phyloP scores from a whole-genome alignment of 92 coral and sea anemone species.

The Pocillopora grandis region DNA sequence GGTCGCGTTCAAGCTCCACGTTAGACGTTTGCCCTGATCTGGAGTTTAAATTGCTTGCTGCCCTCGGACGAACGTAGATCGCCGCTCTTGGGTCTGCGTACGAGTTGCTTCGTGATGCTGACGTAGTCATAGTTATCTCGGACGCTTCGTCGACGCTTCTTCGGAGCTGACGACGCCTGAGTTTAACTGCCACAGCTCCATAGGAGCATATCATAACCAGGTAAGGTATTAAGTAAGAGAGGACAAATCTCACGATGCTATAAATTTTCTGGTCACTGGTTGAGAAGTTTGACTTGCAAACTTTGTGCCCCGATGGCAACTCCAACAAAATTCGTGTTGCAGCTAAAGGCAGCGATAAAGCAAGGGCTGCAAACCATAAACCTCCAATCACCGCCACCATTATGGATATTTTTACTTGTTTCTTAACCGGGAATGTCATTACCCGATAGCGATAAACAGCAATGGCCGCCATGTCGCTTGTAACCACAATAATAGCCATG shows the following conservation, averaged over 20 bases:
- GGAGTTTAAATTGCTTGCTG: not conserved
- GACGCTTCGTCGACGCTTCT: conserved; percentile 28
- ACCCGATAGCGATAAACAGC: conserved; percentile 54
- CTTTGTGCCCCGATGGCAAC: conserved; percentile 10
- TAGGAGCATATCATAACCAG: conserved; percentile 66
- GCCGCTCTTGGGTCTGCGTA: conserved; percentile 24
- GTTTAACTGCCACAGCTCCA: conserved; percentile 65
- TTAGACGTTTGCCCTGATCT: conserved; percentile 14
- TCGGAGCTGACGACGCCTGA: conserved; percentile 59
- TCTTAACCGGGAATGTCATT: conserved; percentile 7
- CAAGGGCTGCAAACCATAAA: conserved; percentile 52
- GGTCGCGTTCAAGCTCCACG: conserved; percentile 56
- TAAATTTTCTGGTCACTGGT: not conserved
- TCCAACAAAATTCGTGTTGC: conserved; percentile 17
- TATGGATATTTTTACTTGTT: conserved; percentile 6
- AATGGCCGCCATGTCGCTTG: conserved; percentile 70
- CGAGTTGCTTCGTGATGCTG: not conserved
- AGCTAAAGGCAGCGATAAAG: conserved; percentile 50
- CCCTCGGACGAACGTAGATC: not conserved
- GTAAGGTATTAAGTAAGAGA: conserved; percentile 61
- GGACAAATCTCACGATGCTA: conserved; percentile 40
- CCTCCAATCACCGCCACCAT: conserved; percentile 35
- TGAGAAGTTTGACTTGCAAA: conserved; percentile 23
- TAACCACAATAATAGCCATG: conserved; percentile 65
- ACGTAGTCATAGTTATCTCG: not conserved